These are phyloP conservation scores for Priocnemis perturbator DNA, from an alignment of 2,888 invertebrate genomes.

Conservation along the genomic window DNA sequence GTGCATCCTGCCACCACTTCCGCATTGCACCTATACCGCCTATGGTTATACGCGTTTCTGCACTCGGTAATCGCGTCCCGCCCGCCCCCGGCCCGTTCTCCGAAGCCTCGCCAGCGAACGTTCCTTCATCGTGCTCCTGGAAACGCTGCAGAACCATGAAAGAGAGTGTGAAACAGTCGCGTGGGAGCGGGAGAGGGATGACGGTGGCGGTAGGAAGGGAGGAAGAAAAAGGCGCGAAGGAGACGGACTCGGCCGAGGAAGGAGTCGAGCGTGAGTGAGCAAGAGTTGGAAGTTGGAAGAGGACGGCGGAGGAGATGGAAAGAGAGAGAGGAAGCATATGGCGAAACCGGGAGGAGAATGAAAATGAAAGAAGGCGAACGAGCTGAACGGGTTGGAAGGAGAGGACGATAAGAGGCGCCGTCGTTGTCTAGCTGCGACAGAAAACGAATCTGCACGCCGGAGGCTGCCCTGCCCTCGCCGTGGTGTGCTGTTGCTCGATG, in stretches of 20 bases:
- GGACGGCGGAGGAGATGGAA: not conserved
- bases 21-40: slow-evolving; percentile 35
- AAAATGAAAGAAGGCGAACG: not conserved
- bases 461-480: not conserved
- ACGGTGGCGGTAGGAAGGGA: not conserved
- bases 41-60: slow-evolving; percentile 43
- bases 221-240: too few species aligned
- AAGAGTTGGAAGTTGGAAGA: too few species aligned
- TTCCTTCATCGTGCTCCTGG: not conserved
- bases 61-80: slow-evolving; percentile 38
- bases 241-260: too few species aligned
- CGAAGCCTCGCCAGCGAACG: slow-evolving; percentile 1
- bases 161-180: slow-evolving; percentile 9
- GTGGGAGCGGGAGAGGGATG: not conserved
- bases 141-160: slow-evolving; percentile 15
- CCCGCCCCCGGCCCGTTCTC: slow-evolving; percentile 24
- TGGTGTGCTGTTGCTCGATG: slow-evolving; percentile 2
- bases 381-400: not conserved
- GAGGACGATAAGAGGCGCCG: not conserved
- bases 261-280: too few species aligned
- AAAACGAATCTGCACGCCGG: not conserved
- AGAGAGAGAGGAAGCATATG: not conserved
- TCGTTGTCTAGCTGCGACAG: not conserved
- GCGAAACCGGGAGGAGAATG: not conserved
- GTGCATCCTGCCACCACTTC: slow-evolving; percentile 29